These are phyloP conservation scores for Gonocerus acuteangulatus DNA, from an alignment of 2,888 invertebrate species.

Conservation along the genomic window DNA sequence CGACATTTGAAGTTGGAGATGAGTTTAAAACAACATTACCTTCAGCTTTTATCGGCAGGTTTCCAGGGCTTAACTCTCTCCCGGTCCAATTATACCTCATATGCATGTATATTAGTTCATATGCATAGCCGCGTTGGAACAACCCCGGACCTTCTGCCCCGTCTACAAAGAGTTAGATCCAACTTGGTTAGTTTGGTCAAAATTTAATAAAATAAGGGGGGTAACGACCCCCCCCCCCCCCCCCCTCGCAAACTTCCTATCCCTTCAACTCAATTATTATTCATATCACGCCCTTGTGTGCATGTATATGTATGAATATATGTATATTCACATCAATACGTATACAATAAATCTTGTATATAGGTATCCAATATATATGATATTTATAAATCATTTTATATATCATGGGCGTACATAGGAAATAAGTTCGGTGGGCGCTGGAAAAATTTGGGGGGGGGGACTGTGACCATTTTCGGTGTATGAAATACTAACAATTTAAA, in stretches of 20 bases:
- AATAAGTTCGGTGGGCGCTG: too few species aligned
- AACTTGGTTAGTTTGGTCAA: too few species aligned
- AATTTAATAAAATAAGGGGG: too few species aligned
- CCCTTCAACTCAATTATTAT: not conserved
- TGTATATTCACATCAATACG: too few species aligned
- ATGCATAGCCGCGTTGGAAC: conserved; percentile 25
- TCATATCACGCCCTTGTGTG: not conserved
- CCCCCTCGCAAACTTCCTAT: not conserved
- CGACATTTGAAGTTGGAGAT: conserved; percentile 6
- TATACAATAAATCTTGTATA: too few species aligned
- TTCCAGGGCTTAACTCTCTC: not conserved
- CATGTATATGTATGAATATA: too few species aligned
- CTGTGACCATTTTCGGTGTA: too few species aligned
- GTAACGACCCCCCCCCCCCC: not conserved
- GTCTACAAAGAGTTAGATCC: not conserved
- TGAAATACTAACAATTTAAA: too few species aligned
- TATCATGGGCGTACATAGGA: too few species aligned
- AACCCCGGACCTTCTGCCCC: not conserved
- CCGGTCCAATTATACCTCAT: conserved; percentile 29
- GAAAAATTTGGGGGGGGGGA: too few species aligned
- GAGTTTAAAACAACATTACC: conserved; percentile 17
- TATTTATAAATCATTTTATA: too few species aligned
- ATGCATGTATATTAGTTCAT: conserved; percentile 34
- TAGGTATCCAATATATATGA: too few species aligned
- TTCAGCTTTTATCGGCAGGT: conserved; percentile 14